A percentile compares a stretch with the other conserved stretches of the same genome.
phyloP scores from a whole-genome alignment of 1,140 invertebrate species.

The Drosophila nikananu region DNA sequence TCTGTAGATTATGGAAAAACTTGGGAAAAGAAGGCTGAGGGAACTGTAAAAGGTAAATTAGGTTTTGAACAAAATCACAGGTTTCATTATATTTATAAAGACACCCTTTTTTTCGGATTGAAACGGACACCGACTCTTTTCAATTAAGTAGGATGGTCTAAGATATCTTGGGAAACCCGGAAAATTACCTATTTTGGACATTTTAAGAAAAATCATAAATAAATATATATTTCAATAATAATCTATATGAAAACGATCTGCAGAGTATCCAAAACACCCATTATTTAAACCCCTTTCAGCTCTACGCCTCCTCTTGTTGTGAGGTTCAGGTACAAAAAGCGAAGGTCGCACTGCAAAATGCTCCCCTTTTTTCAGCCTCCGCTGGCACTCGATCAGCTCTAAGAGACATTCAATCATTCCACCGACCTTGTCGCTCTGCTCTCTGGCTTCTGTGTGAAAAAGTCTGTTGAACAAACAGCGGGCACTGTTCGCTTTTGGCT shows the following conservation, averaged over 20 bases:
- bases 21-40: background rate
- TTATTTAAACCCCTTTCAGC: background rate
- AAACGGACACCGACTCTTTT: too few relatives aligned
- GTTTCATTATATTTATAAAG: too few relatives aligned
- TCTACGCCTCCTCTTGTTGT: background rate
- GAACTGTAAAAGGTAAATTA: background rate
- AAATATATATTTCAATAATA: too few relatives aligned
- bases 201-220: too few relatives aligned
- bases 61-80: too few relatives aligned
- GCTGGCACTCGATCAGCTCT: constrained; percentile 47
- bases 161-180: too few relatives aligned
- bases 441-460: constrained; percentile 76
- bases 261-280: background rate
- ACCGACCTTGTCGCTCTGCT: constrained; percentile 57
- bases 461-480: constrained; percentile 57
- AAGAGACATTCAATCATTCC: constrained; percentile 65
- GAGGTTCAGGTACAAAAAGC: constrained; percentile 32
- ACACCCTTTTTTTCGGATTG: too few relatives aligned
- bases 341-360: constrained; percentile 51
- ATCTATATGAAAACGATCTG: background rate
- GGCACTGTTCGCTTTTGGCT: constrained; percentile 36
- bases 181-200: too few relatives aligned
- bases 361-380: constrained; percentile 30
- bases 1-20: background rate
- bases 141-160: too few relatives aligned